Evolutionary conservation across 2,113 vertebrate species (phyloP).

Genomic region (Diglossa brunneiventris): DNA sequence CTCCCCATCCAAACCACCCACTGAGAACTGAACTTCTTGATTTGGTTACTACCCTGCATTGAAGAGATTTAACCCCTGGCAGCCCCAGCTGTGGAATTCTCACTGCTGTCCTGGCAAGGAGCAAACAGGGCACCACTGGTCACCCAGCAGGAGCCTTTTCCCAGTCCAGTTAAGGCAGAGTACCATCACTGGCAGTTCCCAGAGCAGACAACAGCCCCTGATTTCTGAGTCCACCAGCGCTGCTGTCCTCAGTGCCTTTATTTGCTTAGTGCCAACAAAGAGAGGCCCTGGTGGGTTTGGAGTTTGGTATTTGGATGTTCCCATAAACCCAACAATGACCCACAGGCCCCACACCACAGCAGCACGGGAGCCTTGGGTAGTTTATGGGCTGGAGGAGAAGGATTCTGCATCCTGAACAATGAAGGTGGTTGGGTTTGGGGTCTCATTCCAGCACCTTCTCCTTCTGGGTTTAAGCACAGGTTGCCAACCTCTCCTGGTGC

Average conservation of each 20-base stretch:
- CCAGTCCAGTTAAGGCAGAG: slow-evolving; percentile 10
- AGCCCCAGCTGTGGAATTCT: not conserved
- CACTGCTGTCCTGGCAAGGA: not conserved
- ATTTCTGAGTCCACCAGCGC: not conserved
- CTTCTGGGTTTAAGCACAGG: not conserved
- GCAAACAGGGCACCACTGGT: not conserved
- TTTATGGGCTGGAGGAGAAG: not conserved
- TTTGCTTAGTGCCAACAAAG: not conserved
- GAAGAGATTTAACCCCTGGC: not conserved
- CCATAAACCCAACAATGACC: rapidly evolving
- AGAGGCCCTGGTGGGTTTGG: not conserved
- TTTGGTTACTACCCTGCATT: not conserved
- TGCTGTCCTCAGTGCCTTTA: not conserved
- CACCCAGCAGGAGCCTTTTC: not conserved
- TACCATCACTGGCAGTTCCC: not conserved
- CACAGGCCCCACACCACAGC: not conserved
- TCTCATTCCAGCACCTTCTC: not conserved
- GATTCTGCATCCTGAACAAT: not conserved
- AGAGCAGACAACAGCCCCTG: not conserved
- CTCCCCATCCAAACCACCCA: rapidly evolving
- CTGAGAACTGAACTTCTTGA: not conserved
- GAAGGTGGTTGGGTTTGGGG: rapidly evolving
- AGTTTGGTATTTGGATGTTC: not conserved
- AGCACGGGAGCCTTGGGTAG: not conserved
- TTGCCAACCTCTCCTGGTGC: not conserved